phyloP scores from a whole-genome alignment of 1,140 invertebrate genomes.

The Himalopsyche phryganea region DNA sequence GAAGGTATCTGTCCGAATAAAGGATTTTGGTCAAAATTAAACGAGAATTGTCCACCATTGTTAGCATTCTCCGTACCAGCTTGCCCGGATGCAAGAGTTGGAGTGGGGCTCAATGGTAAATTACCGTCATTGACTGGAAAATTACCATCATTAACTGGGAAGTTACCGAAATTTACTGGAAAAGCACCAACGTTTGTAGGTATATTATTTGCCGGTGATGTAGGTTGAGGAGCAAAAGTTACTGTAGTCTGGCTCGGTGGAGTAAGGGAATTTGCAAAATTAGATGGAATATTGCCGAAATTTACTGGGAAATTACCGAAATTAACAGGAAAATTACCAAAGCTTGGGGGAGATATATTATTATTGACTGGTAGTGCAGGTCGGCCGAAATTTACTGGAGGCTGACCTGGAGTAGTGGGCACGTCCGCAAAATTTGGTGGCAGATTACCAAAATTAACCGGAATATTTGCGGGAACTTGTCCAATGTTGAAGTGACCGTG shows the following conservation, averaged over 20 bases:
- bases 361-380: slow-evolving; percentile 3
- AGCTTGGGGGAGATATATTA: background rate
- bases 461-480: slow-evolving; percentile 1
- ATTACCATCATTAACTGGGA: slow-evolving; percentile 18
- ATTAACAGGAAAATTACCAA: too few relatives aligned
- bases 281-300: too few relatives aligned
- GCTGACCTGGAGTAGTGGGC: too few relatives aligned
- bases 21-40: slow-evolving; percentile 10
- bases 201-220: too few relatives aligned
- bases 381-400: too few relatives aligned
- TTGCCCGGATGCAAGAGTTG: too few relatives aligned
- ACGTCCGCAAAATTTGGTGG: too few relatives aligned
- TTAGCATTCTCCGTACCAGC: background rate
- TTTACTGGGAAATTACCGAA: too few relatives aligned
- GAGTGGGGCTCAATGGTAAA: background rate
- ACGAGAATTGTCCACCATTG: background rate
- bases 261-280: too few relatives aligned
- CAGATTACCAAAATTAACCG: slow-evolving; percentile 1
- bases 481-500: too few relatives aligned
- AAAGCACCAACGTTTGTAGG: background rate
- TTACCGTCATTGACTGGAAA: slow-evolving; percentile 7
- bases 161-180: slow-evolving; percentile 13
- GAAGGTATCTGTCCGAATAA: background rate
- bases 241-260: too few relatives aligned
- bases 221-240: too few relatives aligned